A percentile compares a stretch with the other conserved stretches of the same genome.
These are phyloP conservation scores for Scomberomorus guttatus DNA, from an alignment of 2,797 vertebrate genomes.

Conservation along the genomic window DNA sequence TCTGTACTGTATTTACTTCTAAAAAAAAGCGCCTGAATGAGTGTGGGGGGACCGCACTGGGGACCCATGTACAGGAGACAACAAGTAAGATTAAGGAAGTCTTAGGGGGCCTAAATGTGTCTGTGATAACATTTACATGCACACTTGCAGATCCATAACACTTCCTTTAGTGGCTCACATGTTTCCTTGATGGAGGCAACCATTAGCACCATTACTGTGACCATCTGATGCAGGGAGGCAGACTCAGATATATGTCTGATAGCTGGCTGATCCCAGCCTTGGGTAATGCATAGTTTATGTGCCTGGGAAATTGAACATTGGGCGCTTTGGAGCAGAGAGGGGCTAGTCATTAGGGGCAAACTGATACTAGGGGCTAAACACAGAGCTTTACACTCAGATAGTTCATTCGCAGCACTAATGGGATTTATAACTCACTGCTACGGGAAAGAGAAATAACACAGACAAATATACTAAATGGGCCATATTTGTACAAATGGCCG, in stretches of 20 bases:
- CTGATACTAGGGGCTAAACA: constrained; percentile 71
- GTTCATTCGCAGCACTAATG: constrained; percentile 67
- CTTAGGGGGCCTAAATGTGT: constrained; percentile 31
- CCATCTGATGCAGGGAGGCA: constrained; percentile 60
- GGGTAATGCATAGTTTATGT: constrained; percentile 68
- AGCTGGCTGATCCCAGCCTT: constrained; percentile 55
- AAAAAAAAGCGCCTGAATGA: constrained; percentile 17
- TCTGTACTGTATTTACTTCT: neutral
- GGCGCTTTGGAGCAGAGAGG: constrained; percentile 44
- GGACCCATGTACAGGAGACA: neutral
- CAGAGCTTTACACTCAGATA: constrained; percentile 71
- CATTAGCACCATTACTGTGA: constrained; percentile 62
- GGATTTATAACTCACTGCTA: constrained; percentile 54
- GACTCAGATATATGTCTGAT: constrained; percentile 67
- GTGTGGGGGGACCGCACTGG: neutral
- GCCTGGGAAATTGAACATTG: constrained; percentile 68
- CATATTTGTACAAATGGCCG: constrained; percentile 39
- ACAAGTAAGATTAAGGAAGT: constrained; percentile 20
- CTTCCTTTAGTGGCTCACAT: constrained; percentile 67
- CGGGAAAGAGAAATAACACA: constrained; percentile 42
- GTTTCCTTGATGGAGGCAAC: constrained; percentile 45
- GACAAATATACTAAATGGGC: constrained; percentile 47
- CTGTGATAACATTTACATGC: constrained; percentile 35
- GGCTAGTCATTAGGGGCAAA: constrained; percentile 69
- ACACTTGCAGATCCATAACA: constrained; percentile 48